Evolutionary conservation across 2,797 vertebrate genomes (phyloP), one percentile per base, ranked within the genome.

Genomic region (Craterocephalus amniculus): DNA sequence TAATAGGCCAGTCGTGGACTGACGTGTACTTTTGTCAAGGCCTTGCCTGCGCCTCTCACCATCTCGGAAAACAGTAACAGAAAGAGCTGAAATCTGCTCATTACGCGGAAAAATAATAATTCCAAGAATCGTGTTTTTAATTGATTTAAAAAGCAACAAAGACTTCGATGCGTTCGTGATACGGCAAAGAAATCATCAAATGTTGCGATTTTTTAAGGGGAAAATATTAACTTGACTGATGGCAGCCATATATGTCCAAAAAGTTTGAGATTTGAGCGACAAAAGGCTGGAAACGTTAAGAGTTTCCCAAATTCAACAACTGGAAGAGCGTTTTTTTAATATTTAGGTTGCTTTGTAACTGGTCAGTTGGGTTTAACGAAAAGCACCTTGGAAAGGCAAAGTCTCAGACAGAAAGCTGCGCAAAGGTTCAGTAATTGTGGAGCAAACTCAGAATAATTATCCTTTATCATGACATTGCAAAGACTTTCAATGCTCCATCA

Each of bases 1-100:
- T 78, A 89, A 90, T 80, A 63, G 83, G 78, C 2, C n/a, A 35
- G 64, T 67, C 55, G 48, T 67, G 71, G 80, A 48, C 79, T 72
- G 63, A 73, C 10, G 45, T 81, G 70, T 79, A 82, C 77, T 68
- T 79, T 64, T 74, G 64, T 72, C 45, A 32, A 62, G 64, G 68
- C 62, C 59, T 52, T 26, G 51, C 55, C 65, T 55, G 43, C 51
- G 76, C 48, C 49, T 70, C 74, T 34, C n/a, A 24, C 54, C 12
- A 54, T 43, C 31, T 55, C 64, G 59, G 34, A 78, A 71, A 74
- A 24, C 16, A 20, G n/a, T 24, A 65, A 67, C 48, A 54, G 22
- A 35, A 45, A 60, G 10, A 16, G 16, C 24, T 49, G 18, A 54
- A 64, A 58, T 72, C 31, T 48, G 35, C 58, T 74, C 16, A 43